Evolutionary conservation across 2,888 invertebrate genomes (phyloP), one percentile per base, ranked within the genome.

Genomic region (Druceiella hillmani): DNA sequence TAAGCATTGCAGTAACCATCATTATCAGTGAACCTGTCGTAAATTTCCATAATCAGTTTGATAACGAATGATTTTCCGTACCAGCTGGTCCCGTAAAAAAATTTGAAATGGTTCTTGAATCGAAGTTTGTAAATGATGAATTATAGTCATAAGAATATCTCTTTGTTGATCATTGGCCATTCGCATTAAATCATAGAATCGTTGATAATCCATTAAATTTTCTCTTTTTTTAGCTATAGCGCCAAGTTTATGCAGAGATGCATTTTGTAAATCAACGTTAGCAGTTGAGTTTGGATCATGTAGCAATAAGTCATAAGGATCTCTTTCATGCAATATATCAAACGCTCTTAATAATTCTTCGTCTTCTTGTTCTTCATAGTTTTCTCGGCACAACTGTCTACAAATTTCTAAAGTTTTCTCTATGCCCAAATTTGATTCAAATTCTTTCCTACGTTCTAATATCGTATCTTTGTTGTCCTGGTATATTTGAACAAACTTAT

Each of bases 321-420:
- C 42, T 41, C 5, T 26, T n/a, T 47, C 44, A 33, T 12, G 30
- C 6, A 41, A n/a, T 41, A 10, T 41, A 20, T 25, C 10, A 36
- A 24, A 33, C 5, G 12, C 14, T 10, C n/a, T 24, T 36, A 6
- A 5, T 38, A 10, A 2, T 35, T 45, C 38, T 3, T n/a, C n/a
- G 13, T 13, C 24, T 22, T 29, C 17, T 4, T 6, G 11, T 5
- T 9, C 4, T 20, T 38, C 38, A 10, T 35, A 31, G 28, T 47
- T 37, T 34, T 47, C 36, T 47, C 36, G 36, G 36, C 50, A 44
- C 36, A 48, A 40, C 54, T 58, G 54, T 57, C 56, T 57, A 54
- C 57, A 61, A 52, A 54, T 54, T 51, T 61, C 53, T 53, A 54
- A n/a, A n/a, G n/a, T n/a, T n/a, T n/a, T n/a, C n/a, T n/a, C n/a